phyloP scores from a whole-genome alignment of 2,113 vertebrate genomes.

The Mus spicilegus region DNA sequence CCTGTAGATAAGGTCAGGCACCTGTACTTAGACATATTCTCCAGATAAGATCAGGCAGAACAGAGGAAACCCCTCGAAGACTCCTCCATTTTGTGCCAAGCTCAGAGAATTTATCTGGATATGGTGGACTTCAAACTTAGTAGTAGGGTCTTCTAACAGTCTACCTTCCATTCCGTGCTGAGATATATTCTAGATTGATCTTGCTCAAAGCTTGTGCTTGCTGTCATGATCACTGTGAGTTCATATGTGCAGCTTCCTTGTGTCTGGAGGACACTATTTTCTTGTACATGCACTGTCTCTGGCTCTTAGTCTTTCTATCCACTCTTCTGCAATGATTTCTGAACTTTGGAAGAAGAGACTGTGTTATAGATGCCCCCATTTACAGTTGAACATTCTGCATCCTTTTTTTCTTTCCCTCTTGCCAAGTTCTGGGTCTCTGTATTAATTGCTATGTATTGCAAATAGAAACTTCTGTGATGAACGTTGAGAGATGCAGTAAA shows the following conservation, averaged over 20 bases:
- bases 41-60: no score
- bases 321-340: background rate
- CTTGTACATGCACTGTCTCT: background rate
- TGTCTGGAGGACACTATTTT: background rate
- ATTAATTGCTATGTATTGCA: background rate
- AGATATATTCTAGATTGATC: background rate
- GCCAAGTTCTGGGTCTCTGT: background rate
- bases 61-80: no score
- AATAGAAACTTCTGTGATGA: background rate
- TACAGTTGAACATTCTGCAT: background rate
- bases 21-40: no score
- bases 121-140: no score
- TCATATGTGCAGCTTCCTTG: background rate
- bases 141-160: no score
- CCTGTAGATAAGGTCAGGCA: no score
- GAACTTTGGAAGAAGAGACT: background rate
- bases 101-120: no score
- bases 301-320: background rate
- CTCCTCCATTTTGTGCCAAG: no score
- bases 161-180: background rate
- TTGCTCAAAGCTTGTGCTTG: background rate
- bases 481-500: background rate
- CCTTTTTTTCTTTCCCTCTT: background rate
- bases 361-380: background rate
- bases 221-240: background rate